Evolutionary conservation across 2,888 invertebrate genomes (phyloP), one percentile per base, ranked within the genome.

Genomic region (Cybosia mesomella): DNA sequence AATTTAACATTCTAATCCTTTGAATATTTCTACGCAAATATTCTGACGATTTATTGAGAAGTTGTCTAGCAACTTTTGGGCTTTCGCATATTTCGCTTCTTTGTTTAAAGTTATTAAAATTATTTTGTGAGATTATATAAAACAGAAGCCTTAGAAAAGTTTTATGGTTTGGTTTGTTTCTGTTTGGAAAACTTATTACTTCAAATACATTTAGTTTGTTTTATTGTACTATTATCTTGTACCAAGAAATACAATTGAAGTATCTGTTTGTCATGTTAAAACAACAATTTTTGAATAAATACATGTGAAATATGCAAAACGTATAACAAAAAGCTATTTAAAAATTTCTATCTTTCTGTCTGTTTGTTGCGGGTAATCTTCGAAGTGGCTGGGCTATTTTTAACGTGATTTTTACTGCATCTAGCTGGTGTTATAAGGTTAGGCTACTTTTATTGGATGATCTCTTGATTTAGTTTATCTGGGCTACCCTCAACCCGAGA

Each of bases 71-170:
- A 82, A 77, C 67, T 83, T 79, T 77, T 66, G 68, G 70, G 69
- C 54, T 39, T 60, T 62, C 72, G 80, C 72, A 79, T 81, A 82
- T 77, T 82, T 81, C 61, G 68, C 69, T 63, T 60, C 55, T 57
- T 76, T 74, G 60, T 60, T 74, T 62, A 9, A 67, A 72, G 70
- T 81, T 80, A 83, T 79, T 83, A 71, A 82, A 83, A 78, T 79
- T 75, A 78, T 81, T 81, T 73, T 55, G 72, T 64, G 11, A 69
- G 67, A 70, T 73, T 72, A 72, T 75, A 64, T 72, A 70, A 70
- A 74, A 73, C 68, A 64, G 58, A 54, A 75, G 61, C 24, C 70
- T 69, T 57, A 22, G 63, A n/a, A 66, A 72, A 60, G 59, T 71
- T 73, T 49, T 76, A 80, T 68, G 84, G 83, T 67, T 60, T 49